These are phyloP conservation scores for Sinonovacula constricta DNA, from an alignment of 1,140 invertebrate species.

Conservation along the genomic window DNA sequence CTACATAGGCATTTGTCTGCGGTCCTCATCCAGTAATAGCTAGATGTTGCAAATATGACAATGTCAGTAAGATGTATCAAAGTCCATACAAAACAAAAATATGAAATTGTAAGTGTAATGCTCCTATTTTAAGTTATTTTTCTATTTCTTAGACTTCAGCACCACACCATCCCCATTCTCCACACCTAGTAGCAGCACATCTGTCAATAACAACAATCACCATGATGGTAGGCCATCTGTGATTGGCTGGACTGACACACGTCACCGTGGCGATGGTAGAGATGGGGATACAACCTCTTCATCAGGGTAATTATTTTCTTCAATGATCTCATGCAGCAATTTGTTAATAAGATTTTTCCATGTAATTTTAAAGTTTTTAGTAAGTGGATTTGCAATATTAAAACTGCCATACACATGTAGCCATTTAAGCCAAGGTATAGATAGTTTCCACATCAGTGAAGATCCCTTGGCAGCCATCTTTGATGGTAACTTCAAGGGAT, in stretches of 20 bases:
- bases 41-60: no score
- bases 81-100: no score
- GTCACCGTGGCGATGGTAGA: conserved; percentile 74
- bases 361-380: not conserved
- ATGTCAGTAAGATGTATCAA: no score
- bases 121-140: no score
- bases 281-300: conserved; percentile 73
- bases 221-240: conserved; percentile 64
- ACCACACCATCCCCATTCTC: conserved; percentile 63
- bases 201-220: conserved; percentile 57
- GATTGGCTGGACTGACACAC: conserved; percentile 69
- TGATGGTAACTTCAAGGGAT: no score
- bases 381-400: not conserved
- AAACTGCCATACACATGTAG: no score
- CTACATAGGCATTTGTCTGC: no score
- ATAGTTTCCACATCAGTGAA: no score
- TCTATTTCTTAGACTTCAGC: conserved; percentile 63
- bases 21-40: no score
- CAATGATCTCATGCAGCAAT: not conserved
- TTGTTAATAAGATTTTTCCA: not conserved
- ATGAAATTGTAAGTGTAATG: no score
- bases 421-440: no score
- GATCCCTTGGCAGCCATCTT: no score
- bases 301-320: conserved; percentile 61
- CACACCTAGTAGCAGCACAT: conserved; percentile 58